These are phyloP conservation scores for Cepphus grylle DNA, from an alignment of 2,113 vertebrate genomes.

Conservation along the genomic window DNA sequence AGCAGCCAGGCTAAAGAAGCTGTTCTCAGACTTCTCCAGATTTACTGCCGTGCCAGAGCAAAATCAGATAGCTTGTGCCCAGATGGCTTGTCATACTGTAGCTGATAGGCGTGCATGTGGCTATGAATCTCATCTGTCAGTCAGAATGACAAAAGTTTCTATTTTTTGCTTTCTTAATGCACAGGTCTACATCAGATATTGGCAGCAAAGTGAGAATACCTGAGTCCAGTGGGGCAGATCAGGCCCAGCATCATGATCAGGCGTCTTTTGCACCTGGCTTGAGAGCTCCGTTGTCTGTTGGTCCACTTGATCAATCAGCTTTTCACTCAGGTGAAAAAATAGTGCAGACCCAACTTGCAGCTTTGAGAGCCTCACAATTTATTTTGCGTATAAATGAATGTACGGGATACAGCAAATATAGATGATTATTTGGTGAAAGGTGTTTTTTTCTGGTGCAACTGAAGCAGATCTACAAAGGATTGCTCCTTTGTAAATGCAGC, in stretches of 20 bases:
- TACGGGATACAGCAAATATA: background rate
- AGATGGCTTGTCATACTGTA: background rate
- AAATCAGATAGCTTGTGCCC: background rate
- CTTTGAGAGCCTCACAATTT: background rate
- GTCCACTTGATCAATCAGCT: conserved; percentile 84
- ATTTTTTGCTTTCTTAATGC: background rate
- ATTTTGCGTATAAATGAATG: background rate
- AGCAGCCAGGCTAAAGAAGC: background rate
- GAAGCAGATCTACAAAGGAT: background rate
- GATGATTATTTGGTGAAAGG: background rate
- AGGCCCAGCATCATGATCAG: conserved; percentile 79
- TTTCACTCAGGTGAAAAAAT: conserved; percentile 89
- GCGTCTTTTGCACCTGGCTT: conserved; percentile 79
- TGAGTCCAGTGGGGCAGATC: conserved; percentile 80
- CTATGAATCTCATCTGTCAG: background rate
- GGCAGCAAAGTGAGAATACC: conserved; percentile 86
- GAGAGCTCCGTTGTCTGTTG: conserved; percentile 81
- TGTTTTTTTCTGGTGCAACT: background rate
- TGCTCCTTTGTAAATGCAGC: background rate
- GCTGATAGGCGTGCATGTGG: fast-evolving
- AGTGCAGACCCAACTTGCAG: background rate
- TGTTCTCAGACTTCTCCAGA: background rate
- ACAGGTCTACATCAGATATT: conserved; percentile 92
- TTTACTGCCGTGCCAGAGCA: background rate
- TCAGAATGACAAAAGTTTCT: background rate